These are phyloP conservation scores for Ailuropoda melanoleuca DNA, from an alignment of 2,113 vertebrate genomes.

Conservation along the genomic window DNA sequence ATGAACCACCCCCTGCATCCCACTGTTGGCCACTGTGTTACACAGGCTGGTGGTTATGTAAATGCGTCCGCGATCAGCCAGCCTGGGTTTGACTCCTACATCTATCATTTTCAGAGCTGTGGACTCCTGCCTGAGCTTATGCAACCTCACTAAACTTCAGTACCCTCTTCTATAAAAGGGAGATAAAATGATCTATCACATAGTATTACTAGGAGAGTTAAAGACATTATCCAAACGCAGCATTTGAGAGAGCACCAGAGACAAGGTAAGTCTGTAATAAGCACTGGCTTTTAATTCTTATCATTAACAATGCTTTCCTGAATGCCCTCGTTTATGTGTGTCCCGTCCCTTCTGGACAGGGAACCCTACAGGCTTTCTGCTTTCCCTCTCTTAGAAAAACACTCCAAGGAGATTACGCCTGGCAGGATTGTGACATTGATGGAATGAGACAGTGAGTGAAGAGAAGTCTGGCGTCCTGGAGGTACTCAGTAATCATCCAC, in stretches of 20 bases:
- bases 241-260: background rate
- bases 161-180: conserved; percentile 1
- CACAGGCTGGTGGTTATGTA: background rate
- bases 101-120: background rate
- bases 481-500: background rate
- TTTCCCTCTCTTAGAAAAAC: background rate
- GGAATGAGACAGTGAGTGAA: background rate
- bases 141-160: background rate
- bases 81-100: background rate
- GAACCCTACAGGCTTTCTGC: background rate
- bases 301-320: background rate
- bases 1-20: background rate
- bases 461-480: background rate
- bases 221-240: conserved; percentile 13
- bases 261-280: background rate
- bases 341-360: background rate
- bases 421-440: background rate
- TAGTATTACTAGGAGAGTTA: background rate
- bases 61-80: background rate
- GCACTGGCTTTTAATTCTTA: background rate
- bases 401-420: background rate
- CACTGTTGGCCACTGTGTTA: background rate
- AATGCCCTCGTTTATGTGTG: background rate
- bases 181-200: background rate
- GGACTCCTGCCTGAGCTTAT: background rate